Percentiles rank a stretch among this genome's conserved stretches.
These are phyloP conservation scores for Zoroaster sp. DNA, from an alignment of 53 echinoderm and acorn worm genomes.

Conservation along the genomic window DNA sequence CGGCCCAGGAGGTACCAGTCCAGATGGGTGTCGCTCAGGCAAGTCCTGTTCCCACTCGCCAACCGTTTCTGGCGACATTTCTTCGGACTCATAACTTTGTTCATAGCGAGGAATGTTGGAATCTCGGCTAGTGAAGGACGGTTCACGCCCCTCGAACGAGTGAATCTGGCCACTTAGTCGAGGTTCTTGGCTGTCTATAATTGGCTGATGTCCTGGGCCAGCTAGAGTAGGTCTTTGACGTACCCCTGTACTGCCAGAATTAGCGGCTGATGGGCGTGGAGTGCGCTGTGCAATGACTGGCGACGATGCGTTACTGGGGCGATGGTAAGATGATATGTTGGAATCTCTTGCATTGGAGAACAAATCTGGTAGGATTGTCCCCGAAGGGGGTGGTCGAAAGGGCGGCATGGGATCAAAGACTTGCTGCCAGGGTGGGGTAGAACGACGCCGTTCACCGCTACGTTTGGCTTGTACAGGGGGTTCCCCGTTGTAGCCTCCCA, in stretches of 20 bases:
- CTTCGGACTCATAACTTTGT: neutral
- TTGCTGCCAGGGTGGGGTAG: neutral
- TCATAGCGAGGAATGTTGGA: neutral
- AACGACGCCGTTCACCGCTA: neutral
- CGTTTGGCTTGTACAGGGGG: neutral
- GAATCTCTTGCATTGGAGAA: neutral
- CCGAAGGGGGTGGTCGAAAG: constrained; percentile 14
- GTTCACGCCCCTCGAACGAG: neutral
- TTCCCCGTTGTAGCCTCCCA: constrained; percentile 8
- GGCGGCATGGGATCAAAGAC: constrained; percentile 30
- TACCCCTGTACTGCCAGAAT: too few relatives aligned
- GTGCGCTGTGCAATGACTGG: neutral
- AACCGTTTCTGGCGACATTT: neutral
- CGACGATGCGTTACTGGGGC: neutral
- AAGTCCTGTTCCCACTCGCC: neutral
- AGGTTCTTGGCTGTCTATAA: neutral
- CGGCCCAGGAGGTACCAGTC: neutral
- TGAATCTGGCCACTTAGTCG: neutral
- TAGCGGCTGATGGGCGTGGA: constrained; percentile 23
- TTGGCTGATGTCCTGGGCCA: neutral
- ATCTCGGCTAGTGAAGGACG: neutral
- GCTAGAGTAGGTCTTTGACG: too few relatives aligned
- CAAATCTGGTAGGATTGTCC: neutral
- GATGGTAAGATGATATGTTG: neutral
- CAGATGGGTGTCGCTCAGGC: neutral